Conservation (phyloP, 2,888 invertebrate species). For the Agrochola macilenta region DNA sequence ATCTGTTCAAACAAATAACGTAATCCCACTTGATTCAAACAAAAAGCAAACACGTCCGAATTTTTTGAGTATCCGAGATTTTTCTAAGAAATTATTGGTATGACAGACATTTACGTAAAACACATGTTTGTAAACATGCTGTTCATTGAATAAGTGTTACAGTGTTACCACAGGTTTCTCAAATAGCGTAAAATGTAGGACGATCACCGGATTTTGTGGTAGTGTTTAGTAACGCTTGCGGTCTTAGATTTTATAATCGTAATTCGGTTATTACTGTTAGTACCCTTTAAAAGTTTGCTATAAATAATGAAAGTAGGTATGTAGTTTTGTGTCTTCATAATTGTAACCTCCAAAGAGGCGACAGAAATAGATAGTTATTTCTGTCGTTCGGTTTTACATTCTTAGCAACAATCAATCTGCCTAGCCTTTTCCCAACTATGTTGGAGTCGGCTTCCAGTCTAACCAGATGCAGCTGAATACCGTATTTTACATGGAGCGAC, state of each 20-base stretch:
- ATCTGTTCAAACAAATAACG: constrained; percentile 32
- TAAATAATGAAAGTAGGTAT: not conserved
- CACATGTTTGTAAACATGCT: constrained; percentile 32
- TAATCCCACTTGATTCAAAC: constrained; percentile 26
- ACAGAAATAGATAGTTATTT: too few species aligned
- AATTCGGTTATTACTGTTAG: not conserved
- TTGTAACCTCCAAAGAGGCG: too few species aligned
- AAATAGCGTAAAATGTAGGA: constrained; percentile 36
- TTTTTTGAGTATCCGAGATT: not conserved
- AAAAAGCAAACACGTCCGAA: constrained; percentile 24
- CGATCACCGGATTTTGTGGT: constrained; percentile 33
- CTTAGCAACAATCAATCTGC: too few species aligned
- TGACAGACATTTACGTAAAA: constrained; percentile 27
- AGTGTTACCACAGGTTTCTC: not conserved
- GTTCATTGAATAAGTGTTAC: constrained; percentile 23
- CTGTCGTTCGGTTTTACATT: too few species aligned
- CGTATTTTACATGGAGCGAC: too few species aligned
- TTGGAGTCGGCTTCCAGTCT: too few species aligned
- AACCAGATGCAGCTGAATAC: too few species aligned
- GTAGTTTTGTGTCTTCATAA: not conserved
- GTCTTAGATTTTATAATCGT: not conserved
- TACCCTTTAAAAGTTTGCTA: not conserved
- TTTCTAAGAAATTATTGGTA: not conserved
- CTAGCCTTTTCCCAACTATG: too few species aligned
- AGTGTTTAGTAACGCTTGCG: too few species aligned